Conservation (phyloP, 2,888 invertebrate species). For the Cylindroiulus punctatus region DNA sequence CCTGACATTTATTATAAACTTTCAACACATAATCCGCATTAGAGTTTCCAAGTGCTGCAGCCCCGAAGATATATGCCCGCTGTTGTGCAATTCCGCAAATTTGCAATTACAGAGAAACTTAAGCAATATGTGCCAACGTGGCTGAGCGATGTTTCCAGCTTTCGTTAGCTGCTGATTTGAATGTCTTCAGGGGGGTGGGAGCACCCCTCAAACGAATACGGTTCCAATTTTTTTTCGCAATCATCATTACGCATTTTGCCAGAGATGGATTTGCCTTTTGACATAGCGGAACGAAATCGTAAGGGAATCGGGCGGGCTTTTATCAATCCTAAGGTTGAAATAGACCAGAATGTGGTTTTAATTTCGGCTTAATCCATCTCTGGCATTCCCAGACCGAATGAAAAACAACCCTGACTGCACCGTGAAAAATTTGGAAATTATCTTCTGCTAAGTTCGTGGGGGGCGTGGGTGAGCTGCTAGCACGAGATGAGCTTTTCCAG, state of each 20-base stretch:
- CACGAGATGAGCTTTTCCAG: background rate
- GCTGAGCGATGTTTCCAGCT: background rate
- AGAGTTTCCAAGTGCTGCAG: no score
- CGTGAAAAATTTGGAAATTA: constrained; percentile 1
- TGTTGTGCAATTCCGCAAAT: background rate
- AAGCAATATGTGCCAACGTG: background rate
- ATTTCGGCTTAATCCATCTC: constrained; percentile 1
- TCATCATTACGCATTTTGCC: background rate
- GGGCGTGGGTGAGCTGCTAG: background rate
- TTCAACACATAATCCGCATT: no score
- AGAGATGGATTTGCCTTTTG: background rate
- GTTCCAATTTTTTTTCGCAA: background rate
- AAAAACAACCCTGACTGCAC: background rate
- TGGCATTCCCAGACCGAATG: background rate
- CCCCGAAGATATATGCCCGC: background rate
- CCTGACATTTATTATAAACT: no score
- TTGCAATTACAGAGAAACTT: background rate
- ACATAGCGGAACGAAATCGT: background rate
- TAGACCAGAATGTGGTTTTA: background rate
- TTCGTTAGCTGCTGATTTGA: background rate
- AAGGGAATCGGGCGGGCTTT: background rate
- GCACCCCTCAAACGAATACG: background rate
- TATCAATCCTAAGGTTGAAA: background rate
- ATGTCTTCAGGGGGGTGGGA: background rate
- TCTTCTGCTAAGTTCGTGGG: background rate